Evolutionary conservation across 1,140 invertebrate species (phyloP).

Genomic region (Drosophila bifasciata): DNA sequence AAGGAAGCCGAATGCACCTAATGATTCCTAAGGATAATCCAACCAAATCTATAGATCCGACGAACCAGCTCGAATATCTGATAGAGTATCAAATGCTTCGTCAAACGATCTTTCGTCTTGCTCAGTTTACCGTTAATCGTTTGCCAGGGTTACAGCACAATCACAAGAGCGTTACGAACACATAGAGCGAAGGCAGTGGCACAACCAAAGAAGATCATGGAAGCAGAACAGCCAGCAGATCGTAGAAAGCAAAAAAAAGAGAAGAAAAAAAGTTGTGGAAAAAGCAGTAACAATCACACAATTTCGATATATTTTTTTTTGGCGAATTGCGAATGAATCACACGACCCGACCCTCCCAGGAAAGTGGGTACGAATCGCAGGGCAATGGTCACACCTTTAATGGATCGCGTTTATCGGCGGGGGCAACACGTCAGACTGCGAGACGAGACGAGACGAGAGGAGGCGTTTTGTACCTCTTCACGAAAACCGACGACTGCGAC

Average conservation of each 20-base stretch:
- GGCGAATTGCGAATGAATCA: constrained; percentile 31
- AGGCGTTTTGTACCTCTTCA: not conserved
- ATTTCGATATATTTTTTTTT: constrained; percentile 19
- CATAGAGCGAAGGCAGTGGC: constrained; percentile 7
- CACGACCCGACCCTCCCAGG: constrained; percentile 31
- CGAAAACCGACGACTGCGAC: constrained; percentile 7
- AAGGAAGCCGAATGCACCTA: too few species aligned
- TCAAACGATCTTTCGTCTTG: constrained; percentile 1
- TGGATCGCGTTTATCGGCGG: constrained; percentile 29
- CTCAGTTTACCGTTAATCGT: constrained; percentile 70
- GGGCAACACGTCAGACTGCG: not conserved
- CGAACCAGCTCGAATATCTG: too few species aligned
- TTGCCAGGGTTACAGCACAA: constrained; percentile 64
- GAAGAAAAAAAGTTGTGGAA: too few species aligned
- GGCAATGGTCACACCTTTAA: constrained; percentile 41
- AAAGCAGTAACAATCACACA: too few species aligned
- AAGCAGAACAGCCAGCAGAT: too few species aligned
- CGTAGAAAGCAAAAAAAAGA: too few species aligned
- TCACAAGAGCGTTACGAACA: constrained; percentile 42
- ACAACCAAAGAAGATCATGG: constrained; percentile 17
- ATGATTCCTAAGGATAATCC: too few species aligned
- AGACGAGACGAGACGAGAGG: too few species aligned
- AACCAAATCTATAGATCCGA: too few species aligned
- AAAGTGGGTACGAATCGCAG: constrained; percentile 18
- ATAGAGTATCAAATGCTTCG: too few species aligned